Base-by-base conservation (phyloP, 2,888 invertebrate genomes). In the Macrophya annulata region DNA sequence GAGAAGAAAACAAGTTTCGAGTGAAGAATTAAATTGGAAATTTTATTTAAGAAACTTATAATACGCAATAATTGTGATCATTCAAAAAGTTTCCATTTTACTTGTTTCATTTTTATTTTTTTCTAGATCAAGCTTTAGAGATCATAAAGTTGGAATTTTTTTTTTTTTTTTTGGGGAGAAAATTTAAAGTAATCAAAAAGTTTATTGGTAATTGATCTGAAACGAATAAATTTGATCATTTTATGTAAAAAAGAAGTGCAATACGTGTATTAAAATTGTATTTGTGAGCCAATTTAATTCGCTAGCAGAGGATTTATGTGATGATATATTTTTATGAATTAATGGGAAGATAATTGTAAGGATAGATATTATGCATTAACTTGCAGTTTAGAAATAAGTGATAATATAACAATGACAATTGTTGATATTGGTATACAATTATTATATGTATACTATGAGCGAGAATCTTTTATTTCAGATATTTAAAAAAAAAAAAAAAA, bases 401-500 rank as follows among this genome's bases (percentile, higher is more conserved):
- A 25, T 68, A 31, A 25, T 62, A 43, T 76, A 77, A 77, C 77
- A 77, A 77, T 37, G 55, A 31, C 17, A 55, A 55, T 25, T 55
- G 51, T 25, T 77, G 8, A 51, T 31, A 84, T 43, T 82, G 85
- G 65, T 45, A 86, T 84, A 85, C 25, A 79, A 86, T 74, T 74
- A 83, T 31, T 83, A 81, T 55, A n/a, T n/a, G 31, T 71, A 83
- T 55, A 85, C 15, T 43, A 21, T 40, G 59, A 81, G 81, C 68
- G 51, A 65, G 83, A 65, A 83, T 83, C 83, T 68, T 83, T 68
- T 25, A 25, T 68, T 83, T 65, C 48, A n/a, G 68, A 83, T 83
- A 68, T 68, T 62, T 81, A 81, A 21, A 59, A 74, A 37, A 59
- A 76, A 55, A 59, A 17, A 37, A 59, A 43, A 12, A 21, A 77